Evolutionary conservation across 2,797 vertebrate species (phyloP).

Genomic region (Morus bassanus): DNA sequence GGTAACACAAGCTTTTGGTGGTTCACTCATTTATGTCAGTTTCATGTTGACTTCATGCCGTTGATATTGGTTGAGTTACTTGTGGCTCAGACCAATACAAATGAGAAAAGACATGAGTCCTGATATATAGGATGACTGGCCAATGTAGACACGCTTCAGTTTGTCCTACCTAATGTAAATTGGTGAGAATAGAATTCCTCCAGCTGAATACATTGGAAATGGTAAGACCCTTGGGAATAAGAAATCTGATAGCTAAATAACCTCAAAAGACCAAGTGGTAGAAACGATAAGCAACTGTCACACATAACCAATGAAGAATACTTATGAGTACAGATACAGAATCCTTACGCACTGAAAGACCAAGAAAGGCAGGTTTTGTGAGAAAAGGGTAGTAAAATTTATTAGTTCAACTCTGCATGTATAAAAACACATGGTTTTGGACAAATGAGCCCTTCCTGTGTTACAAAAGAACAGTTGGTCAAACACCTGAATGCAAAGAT

Average conservation of each 20-base stretch:
- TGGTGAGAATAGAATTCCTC: background rate
- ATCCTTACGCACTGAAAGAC: background rate
- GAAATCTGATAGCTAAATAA: conserved; percentile 3
- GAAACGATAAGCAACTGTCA: background rate
- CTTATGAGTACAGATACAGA: background rate
- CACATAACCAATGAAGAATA: background rate
- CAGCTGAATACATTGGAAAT: background rate
- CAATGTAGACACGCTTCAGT: background rate
- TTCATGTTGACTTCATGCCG: background rate
- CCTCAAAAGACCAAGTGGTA: background rate
- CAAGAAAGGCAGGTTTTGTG: background rate
- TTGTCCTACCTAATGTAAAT: background rate
- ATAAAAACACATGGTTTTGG: background rate
- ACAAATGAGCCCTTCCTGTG: background rate
- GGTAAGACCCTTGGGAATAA: background rate
- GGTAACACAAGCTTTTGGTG: background rate
- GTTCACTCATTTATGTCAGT: background rate
- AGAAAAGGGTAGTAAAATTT: background rate
- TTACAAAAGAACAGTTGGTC: background rate
- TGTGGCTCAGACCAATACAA: background rate
- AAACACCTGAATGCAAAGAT: background rate
- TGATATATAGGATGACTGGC: background rate
- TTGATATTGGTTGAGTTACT: background rate
- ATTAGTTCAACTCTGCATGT: background rate
- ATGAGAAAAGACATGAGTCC: background rate